These are phyloP conservation scores for Peromyscus aztecus DNA, from an alignment of 2,797 vertebrate genomes.

Conservation along the genomic window DNA sequence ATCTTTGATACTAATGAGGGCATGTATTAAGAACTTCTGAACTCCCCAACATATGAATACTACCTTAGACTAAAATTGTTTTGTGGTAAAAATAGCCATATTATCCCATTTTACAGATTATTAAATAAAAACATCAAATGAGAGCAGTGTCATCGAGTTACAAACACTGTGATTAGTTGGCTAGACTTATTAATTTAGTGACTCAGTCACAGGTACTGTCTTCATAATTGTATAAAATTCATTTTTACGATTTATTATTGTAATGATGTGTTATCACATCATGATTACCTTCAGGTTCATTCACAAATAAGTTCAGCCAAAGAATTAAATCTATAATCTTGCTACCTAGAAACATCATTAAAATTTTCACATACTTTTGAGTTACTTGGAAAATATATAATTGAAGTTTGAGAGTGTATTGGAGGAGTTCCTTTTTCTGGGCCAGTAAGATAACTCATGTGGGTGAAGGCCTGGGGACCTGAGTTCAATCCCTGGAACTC, in stretches of 20 bases:
- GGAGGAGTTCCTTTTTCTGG: constrained; percentile 10
- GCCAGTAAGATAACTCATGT: neutral
- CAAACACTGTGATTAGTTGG: constrained; percentile 9
- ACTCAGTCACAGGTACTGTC: neutral
- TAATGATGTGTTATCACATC: neutral
- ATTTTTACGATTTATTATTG: neutral
- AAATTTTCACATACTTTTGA: constrained; percentile 37
- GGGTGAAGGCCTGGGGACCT: too few relatives aligned
- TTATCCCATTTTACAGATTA: constrained; percentile 1
- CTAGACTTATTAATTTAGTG: constrained; percentile 44
- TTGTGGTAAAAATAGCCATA: neutral
- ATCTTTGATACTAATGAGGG: neutral
- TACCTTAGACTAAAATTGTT: constrained; percentile 26
- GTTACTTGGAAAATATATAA: constrained; percentile 61
- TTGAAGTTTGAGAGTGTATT: constrained; percentile 18
- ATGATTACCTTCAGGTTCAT: constrained; percentile 34
- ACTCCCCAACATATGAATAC: neutral
- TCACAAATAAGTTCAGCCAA: constrained; percentile 31
- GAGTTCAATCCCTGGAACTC: neutral
- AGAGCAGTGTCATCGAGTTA: neutral
- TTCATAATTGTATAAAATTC: constrained; percentile 22
- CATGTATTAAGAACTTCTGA: constrained; percentile 7
- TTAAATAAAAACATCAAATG: constrained; percentile 29
- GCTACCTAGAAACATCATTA: constrained; percentile 8
- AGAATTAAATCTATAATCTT: constrained; percentile 56